Evolutionary conservation across 2,888 invertebrate genomes (phyloP).

Genomic region (Caenorhabditis zanzibari): DNA sequence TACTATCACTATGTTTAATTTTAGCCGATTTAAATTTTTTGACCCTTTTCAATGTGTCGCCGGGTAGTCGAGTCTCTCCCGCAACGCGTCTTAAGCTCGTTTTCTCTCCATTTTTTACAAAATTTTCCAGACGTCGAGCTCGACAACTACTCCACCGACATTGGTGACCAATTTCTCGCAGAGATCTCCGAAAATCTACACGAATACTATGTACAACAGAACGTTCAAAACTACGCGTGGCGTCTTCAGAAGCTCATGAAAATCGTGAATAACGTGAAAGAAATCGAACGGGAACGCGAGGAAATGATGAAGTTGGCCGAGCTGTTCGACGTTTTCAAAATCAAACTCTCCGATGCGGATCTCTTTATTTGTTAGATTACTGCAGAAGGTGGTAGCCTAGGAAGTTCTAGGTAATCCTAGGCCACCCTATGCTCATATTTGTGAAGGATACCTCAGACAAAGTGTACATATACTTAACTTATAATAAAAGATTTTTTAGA

Average conservation of each 20-base stretch:
- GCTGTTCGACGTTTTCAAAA: constrained; percentile 61
- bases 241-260: constrained; percentile 62
- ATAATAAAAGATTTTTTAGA: no score
- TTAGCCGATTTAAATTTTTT: no score
- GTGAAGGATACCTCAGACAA: neutral
- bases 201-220: constrained; percentile 48
- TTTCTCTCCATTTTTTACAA: no score
- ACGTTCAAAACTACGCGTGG: constrained; percentile 56
- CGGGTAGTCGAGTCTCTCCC: no score
- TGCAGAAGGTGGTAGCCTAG: no score
- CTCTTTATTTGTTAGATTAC: constrained; percentile 54
- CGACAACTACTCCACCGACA: constrained; percentile 28
- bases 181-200: constrained; percentile 61
- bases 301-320: constrained; percentile 56
- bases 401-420: no score
- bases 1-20: no score
- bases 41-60: no score
- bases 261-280: constrained; percentile 61
- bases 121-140: constrained; percentile 62
- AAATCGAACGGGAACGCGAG: constrained; percentile 57
- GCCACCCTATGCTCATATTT: neutral
- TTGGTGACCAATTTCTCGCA: constrained; percentile 49
- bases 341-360: constrained; percentile 57
- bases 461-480: neutral
- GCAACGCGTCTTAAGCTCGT: no score